Evolutionary conservation across 2,888 invertebrate genomes (phyloP).

Genomic region (Nineta flava): DNA sequence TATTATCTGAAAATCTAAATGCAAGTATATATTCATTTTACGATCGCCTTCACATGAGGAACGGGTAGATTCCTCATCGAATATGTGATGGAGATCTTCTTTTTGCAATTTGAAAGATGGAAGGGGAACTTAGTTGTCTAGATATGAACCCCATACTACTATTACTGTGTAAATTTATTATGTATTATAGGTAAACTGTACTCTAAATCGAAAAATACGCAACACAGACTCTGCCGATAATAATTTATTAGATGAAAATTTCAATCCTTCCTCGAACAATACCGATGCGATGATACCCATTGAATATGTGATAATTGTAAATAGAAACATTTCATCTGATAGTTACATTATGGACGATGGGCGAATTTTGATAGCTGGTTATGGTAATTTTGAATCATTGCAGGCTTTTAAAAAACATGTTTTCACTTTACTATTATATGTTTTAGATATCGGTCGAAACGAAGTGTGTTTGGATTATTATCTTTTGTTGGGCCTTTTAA

Average conservation of each 20-base stretch:
- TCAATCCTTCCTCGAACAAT: no score
- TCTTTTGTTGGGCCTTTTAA: conserved; percentile 40
- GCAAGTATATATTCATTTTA: no score
- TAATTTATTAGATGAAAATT: not conserved
- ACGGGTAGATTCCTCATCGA: no score
- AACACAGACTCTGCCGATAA: not conserved
- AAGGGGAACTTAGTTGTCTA: no score
- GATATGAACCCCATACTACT: no score
- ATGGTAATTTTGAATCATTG: conserved; percentile 26
- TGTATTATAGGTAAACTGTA: no score
- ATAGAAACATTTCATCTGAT: conserved; percentile 40
- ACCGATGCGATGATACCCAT: conserved; percentile 27
- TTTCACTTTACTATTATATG: not conserved
- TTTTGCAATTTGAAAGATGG: no score
- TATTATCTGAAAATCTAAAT: no score
- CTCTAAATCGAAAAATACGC: no score
- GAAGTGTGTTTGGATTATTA: conserved; percentile 28
- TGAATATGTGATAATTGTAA: conserved; percentile 39
- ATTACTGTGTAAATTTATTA: no score
- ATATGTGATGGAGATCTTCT: no score
- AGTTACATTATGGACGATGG: conserved; percentile 45
- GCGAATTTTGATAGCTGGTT: conserved; percentile 37
- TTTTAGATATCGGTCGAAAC: conserved; percentile 23
- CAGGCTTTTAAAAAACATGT: not conserved
- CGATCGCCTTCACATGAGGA: no score